Evolutionary conservation across 2,888 invertebrate genomes (phyloP), one percentile per base, ranked within the genome.

Genomic region (Drosophila nr. fundita): DNA sequence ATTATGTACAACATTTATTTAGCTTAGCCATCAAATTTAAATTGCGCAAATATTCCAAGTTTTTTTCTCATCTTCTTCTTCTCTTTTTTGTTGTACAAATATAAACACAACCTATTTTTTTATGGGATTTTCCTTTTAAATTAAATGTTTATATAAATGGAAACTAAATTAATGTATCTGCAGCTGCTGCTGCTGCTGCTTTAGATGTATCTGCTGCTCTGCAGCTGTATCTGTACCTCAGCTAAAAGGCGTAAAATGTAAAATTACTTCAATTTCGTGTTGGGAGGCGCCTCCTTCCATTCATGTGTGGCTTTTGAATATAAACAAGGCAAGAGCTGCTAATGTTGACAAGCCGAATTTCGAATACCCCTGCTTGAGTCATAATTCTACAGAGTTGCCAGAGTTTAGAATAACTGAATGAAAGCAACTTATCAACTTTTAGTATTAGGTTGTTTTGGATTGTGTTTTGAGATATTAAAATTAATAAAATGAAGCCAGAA

Each of bases 81-180:
- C 18, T 55, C 24, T 13, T 52, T 27, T 27, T 13, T 13, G 45
- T 32, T 53, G 36, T 68, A 71, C 59, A 73, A 49, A 73, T 82
- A 83, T 76, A 89, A 80, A 89, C 83, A 89, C 54, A 73, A 61
- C 8, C 34, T 45, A 50, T 61, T 79, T 68, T 71, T 68, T 78
- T 66, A 63, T 85, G 63, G 63, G 53, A 63, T 84, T 65, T 78
- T 82, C 68, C 68, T 68, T 82, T 70, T 64, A 74, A 82, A 82
- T 78, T 72, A 70, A 82, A 82, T 80, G 82, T 87, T 82, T 87
- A 87, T 82, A 88, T 72, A 85, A 67, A 70, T 73, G 68, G 55
- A 55, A 62, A 69, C 73, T 81, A 69, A 68, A 68, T 69, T 68
- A 68, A 68, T 68, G 62, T 72, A 54, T 60, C 52, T 77, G 53